Evolutionary conservation across 2,113 vertebrate genomes (phyloP).

Genomic region (Hippocampus mohnikei): DNA sequence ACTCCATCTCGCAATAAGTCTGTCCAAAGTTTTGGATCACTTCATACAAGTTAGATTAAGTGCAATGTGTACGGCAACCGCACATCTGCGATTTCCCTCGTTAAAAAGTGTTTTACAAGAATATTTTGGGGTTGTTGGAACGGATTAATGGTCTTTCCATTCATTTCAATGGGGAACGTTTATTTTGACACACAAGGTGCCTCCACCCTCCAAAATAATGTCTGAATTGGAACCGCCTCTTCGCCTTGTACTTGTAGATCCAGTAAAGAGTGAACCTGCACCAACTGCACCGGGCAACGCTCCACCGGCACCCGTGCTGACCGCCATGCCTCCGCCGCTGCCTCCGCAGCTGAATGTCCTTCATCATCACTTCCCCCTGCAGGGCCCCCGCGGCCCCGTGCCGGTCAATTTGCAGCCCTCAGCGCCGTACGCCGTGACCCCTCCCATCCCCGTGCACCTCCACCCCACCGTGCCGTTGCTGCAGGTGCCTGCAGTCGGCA

Average conservation of each 20-base stretch:
- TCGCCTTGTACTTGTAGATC: conserved; percentile 66
- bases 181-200: too few relatives aligned
- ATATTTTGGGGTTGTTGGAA: too few relatives aligned
- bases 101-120: too few relatives aligned
- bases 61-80: too few relatives aligned
- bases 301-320: conserved; percentile 75
- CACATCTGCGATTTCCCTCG: too few relatives aligned
- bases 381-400: conserved; percentile 71
- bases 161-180: too few relatives aligned
- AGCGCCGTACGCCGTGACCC: conserved; percentile 77
- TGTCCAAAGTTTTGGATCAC: too few relatives aligned
- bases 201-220: not conserved
- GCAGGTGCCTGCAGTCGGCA: conserved; percentile 80
- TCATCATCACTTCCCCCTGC: conserved; percentile 70
- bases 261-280: conserved; percentile 77
- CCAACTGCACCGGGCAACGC: conserved; percentile 78
- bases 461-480: conserved; percentile 83
- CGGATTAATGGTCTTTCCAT: too few relatives aligned
- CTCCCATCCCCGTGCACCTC: conserved; percentile 84
- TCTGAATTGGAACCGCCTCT: not conserved
- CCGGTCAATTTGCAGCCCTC: conserved; percentile 80
- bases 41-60: too few relatives aligned
- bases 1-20: too few relatives aligned
- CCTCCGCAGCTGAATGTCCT: conserved; percentile 79
- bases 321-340: conserved; percentile 71